Evolutionary conservation across 2,113 vertebrate species (phyloP).

Genomic region (Phalacrocorax aristotelis): DNA sequence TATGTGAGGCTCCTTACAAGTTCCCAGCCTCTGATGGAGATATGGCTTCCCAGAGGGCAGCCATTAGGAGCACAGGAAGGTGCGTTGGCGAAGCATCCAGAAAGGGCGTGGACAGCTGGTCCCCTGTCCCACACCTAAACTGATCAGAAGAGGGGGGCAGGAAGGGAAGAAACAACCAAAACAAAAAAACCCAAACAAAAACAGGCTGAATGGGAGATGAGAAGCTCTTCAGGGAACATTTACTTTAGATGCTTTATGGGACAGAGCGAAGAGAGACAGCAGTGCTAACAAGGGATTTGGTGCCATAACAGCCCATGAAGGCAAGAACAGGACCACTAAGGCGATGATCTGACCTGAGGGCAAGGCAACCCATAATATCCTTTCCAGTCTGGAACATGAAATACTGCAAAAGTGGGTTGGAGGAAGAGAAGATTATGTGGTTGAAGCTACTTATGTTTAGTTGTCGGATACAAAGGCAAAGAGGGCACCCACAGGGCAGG

Average conservation of each 20-base stretch:
- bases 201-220: background rate
- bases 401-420: background rate
- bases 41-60: background rate
- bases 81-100: fast-evolving
- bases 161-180: background rate
- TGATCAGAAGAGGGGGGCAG: background rate
- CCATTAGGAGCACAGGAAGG: fast-evolving
- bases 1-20: fast-evolving
- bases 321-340: background rate
- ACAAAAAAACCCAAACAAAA: too few species aligned
- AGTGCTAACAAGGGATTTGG: background rate
- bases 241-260: background rate
- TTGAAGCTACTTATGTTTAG: background rate
- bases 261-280: background rate
- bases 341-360: background rate
- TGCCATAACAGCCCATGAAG: background rate
- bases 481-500: background rate
- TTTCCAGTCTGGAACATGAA: background rate
- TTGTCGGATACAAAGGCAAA: background rate
- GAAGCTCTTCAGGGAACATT: background rate
- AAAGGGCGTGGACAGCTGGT: background rate
- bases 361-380: background rate
- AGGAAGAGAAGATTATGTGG: background rate
- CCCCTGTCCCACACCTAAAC: background rate
- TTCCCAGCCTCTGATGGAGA: background rate